Conservation (phyloP, 1,140 invertebrate genomes). For the Carposina sasakii region DNA sequence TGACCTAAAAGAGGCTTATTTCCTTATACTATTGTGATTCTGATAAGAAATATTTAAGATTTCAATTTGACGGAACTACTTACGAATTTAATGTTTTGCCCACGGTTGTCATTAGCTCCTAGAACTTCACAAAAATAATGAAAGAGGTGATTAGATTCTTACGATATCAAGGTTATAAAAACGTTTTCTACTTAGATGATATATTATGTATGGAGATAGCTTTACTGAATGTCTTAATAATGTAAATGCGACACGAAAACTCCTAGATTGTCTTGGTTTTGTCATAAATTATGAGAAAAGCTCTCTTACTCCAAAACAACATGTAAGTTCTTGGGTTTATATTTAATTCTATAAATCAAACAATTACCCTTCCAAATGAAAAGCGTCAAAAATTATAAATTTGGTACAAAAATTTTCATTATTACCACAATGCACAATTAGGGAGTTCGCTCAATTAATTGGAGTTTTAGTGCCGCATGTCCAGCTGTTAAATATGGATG, state of each 20-base stretch:
- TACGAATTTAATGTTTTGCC: slow-evolving; percentile 20
- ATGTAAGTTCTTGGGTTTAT: slow-evolving; percentile 19
- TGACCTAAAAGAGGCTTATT: slow-evolving; percentile 27
- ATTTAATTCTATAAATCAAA: slow-evolving; percentile 1
- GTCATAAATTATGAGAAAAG: slow-evolving; percentile 22
- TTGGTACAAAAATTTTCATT: slow-evolving; percentile 11
- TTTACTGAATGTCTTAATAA: slow-evolving; percentile 11
- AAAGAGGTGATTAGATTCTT: slow-evolving; percentile 16
- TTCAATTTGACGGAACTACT: slow-evolving; percentile 11
- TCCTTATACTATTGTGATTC: slow-evolving; percentile 10
- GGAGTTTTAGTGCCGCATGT: slow-evolving; percentile 18
- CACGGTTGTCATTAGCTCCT: slow-evolving; percentile 18
- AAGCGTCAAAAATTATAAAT: slow-evolving; percentile 14
- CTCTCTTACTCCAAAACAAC: background rate
- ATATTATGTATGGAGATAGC: slow-evolving; percentile 19
- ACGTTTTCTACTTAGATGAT: slow-evolving; percentile 22
- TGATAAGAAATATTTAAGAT: slow-evolving; percentile 18
- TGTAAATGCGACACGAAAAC: slow-evolving; percentile 8
- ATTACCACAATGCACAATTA: slow-evolving; percentile 9
- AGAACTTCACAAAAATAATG: slow-evolving; percentile 24
- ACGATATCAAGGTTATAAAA: slow-evolving; percentile 12
- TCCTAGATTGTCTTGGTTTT: slow-evolving; percentile 20
- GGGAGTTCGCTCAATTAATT: slow-evolving; percentile 15
- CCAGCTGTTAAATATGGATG: slow-evolving; percentile 21
- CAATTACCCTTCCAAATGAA: slow-evolving; percentile 8